Evolutionary conservation across 1,140 invertebrate species (phyloP), one percentile per base, ranked within the genome.

Genomic region (Sinella curviseta): DNA sequence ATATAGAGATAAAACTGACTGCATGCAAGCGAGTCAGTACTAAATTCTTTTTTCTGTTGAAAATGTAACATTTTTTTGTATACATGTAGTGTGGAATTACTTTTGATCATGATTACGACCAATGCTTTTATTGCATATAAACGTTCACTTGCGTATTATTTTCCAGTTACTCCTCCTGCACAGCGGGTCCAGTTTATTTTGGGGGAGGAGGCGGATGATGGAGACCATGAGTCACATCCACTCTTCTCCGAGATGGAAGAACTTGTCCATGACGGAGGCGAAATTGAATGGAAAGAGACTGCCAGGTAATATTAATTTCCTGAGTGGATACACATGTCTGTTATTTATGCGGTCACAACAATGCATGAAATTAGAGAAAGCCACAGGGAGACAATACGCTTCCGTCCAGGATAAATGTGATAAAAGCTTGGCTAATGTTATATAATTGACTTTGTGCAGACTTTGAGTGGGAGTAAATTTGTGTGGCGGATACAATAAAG

Each of bases 191-290:
- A 98, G 88, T 98, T 98, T 85, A 96, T 98, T 83, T 90, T 99
- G 26, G 97, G 97, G 4, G 96, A 97, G 89, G 95, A 96, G 85
- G 88, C 88, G 76, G 94, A 95, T 84, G 94, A 97, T 87, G 93
- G 91, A 36, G 92, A 90, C 34, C 92, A 94, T 84, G 92, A 93
- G 88, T 81, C 93, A 28, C 94, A 95, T 88, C 94, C 94, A 0
- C 88, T 96, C 17, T 99, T 99, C 89, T 97, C 95, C 77, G 96
- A 99, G 89, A 96, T 98, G 95, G 95, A 95, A 84, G 96, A 97
- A 85, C 90, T 98, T 79, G 91, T 94, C 76, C 91, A 90, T 4
- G 93, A 94, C 48, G 94, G 94, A 78, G 94, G 94, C 76, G 94
- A 95, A 83, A 91, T 95, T 86, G 93, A 97, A 89, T 97, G 96